phyloP scores from a whole-genome alignment of 2,797 vertebrate species.

The Hafferia zeledoni region DNA sequence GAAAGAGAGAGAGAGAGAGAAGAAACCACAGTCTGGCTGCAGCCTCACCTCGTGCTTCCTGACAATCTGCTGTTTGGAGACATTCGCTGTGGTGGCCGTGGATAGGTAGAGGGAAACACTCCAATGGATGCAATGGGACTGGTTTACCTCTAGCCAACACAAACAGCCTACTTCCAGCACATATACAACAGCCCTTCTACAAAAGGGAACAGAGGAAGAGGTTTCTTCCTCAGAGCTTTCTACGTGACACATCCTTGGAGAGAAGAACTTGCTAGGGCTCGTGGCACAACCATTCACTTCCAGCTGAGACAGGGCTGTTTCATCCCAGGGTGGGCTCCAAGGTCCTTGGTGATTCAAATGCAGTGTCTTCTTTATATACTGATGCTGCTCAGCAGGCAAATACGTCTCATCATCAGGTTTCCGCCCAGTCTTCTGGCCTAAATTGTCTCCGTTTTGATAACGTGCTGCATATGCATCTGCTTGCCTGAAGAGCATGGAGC shows the following conservation, averaged over 20 bases:
- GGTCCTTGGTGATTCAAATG: neutral
- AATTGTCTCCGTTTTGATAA: neutral
- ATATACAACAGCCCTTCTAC: neutral
- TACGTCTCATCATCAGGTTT: neutral
- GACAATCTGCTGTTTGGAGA: slow-evolving; percentile 26
- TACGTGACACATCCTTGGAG: neutral
- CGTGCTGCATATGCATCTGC: neutral
- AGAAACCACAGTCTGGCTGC: slow-evolving; percentile 50
- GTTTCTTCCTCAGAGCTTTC: neutral
- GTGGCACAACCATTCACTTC: fast-evolving
- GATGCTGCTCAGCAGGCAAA: neutral
- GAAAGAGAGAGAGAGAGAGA: neutral
- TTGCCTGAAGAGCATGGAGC: neutral
- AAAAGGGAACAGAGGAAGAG: neutral
- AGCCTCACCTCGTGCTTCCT: slow-evolving; percentile 25
- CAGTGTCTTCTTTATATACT: neutral
- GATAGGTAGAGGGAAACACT: neutral
- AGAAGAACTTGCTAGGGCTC: neutral
- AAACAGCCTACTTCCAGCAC: neutral
- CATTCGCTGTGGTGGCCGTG: neutral
- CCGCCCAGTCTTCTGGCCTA: neutral
- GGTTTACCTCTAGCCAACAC: neutral
- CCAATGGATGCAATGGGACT: neutral
- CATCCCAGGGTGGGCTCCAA: neutral
- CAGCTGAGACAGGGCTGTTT: neutral